Percentiles rank a stretch among this genome's conserved stretches.
These are phyloP conservation scores for Ardeotis arabs DNA, from an alignment of 2,113 vertebrate genomes.

Conservation along the genomic window DNA sequence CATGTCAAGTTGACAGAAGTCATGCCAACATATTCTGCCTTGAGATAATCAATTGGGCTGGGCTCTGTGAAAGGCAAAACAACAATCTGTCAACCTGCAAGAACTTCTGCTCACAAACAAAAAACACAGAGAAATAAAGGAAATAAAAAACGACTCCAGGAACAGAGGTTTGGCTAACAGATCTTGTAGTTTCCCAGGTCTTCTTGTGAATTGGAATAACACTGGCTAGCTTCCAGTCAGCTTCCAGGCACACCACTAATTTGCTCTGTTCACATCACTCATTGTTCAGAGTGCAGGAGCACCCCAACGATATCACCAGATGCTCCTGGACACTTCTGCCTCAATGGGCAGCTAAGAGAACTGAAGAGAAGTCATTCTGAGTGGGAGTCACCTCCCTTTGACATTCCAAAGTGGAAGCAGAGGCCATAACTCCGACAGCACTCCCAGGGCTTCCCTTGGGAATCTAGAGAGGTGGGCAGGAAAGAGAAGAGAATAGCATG, in stretches of 20 bases:
- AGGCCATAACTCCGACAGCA: rapidly evolving
- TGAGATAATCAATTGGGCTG: neutral
- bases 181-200: too few species aligned
- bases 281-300: neutral
- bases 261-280: neutral
- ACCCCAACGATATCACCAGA: neutral
- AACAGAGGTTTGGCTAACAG: too few species aligned
- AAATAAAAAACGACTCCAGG: too few species aligned
- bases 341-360: neutral
- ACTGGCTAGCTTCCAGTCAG: too few species aligned
- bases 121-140: neutral
- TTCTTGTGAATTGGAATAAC: too few species aligned
- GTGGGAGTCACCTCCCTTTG: neutral
- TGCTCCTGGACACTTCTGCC: neutral
- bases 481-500: neutral
- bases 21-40: neutral
- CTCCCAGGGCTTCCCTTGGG: neutral
- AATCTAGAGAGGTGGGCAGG: neutral
- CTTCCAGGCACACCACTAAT: neutral
- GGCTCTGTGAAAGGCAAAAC: neutral
- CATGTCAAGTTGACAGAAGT: neutral
- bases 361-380: neutral
- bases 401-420: neutral
- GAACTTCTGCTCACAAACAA: neutral
- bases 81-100: neutral